phyloP scores from a whole-genome alignment of 2,888 invertebrate species.

The Tipula unca region DNA sequence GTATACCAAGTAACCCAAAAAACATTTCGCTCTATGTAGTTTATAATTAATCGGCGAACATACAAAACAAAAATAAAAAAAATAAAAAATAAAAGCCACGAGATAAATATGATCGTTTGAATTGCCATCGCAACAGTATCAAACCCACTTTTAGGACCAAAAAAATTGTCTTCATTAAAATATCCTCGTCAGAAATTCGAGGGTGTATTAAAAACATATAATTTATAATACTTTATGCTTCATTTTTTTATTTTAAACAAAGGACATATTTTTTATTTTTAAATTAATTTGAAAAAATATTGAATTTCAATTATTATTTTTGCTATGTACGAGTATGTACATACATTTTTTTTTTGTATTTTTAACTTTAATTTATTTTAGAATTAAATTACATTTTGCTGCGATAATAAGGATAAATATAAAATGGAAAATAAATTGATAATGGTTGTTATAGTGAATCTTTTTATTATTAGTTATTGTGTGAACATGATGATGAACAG shows the following conservation, averaged over 20 bases:
- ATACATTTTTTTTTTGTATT: not conserved
- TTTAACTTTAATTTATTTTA: not conserved
- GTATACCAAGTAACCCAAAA: too few species aligned
- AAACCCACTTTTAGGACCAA: not conserved
- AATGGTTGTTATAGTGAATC: not conserved
- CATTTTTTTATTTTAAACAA: not conserved
- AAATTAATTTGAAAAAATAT: not conserved
- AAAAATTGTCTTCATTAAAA: not conserved
- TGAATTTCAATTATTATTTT: conserved; percentile 8
- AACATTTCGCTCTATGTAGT: too few species aligned
- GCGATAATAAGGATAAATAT: not conserved
- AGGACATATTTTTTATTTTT: not conserved
- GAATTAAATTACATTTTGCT: not conserved
- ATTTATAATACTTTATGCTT: not conserved
- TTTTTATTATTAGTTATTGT: not conserved
- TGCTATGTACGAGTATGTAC: not conserved
- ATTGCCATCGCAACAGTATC: not conserved
- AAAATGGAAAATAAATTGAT: not conserved
- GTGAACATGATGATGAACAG: not conserved
- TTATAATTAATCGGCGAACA: too few species aligned
- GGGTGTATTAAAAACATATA: not conserved
- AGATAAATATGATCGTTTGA: not conserved
- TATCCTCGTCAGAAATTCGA: not conserved
- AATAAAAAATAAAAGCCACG: not conserved
- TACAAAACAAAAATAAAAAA: too few species aligned